Conservation (phyloP, 2,797 vertebrate genomes). For the Vipera latastei region DNA sequence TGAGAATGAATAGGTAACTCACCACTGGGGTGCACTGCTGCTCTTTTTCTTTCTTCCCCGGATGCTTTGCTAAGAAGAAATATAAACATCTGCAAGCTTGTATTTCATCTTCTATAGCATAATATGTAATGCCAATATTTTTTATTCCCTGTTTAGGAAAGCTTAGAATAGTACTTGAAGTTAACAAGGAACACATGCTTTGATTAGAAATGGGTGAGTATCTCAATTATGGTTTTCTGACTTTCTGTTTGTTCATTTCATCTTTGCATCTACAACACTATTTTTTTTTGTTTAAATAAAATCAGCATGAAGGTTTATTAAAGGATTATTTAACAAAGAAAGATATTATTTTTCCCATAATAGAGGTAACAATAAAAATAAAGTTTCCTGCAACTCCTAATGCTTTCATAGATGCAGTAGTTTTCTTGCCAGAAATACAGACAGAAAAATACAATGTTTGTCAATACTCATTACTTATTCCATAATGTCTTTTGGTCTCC, state of each 20-base stretch:
- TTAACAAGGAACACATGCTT: neutral
- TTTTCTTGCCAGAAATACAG: neutral
- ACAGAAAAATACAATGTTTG: neutral
- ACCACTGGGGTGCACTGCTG: constrained; percentile 57
- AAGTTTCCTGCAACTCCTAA: neutral
- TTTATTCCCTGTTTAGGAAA: constrained; percentile 1
- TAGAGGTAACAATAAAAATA: neutral
- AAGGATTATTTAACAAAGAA: neutral
- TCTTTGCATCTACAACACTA: neutral
- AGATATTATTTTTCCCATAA: neutral
- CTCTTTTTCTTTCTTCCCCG: neutral
- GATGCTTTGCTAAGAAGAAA: accelerated
- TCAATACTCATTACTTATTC: neutral
- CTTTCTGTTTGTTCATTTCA: neutral
- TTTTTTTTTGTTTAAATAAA: neutral
- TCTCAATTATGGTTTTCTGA: neutral
- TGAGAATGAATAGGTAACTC: neutral
- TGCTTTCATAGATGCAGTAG: neutral
- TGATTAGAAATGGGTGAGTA: neutral
- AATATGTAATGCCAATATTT: neutral
- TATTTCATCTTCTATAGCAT: neutral
- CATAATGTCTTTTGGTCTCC: neutral
- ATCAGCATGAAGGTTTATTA: neutral
- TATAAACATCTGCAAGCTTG: accelerated
- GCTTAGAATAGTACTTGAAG: neutral